Base-by-base conservation (phyloP, 2,113 vertebrate species). In the Ptyas mucosa region DNA sequence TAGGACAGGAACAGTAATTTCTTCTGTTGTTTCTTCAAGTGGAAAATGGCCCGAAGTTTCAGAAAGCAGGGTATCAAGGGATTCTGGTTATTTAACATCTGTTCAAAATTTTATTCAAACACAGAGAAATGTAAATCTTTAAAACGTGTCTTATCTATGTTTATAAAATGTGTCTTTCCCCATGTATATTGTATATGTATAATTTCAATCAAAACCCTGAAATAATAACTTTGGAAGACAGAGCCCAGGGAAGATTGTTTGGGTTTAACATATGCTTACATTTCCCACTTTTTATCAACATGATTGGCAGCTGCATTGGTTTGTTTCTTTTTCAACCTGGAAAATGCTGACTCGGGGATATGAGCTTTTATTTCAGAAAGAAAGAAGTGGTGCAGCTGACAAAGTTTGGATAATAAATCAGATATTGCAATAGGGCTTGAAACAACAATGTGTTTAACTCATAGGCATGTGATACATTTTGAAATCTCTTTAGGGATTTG, bases 331-430 rank as follows among this genome's bases (percentile, higher is more conserved):
- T 88, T 85, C 39, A 94, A 91, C 90, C 85, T 94, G 20, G 34
- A 64, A 94, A 96, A 88, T 39, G 43, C 43, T 90, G 75, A 55
- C 49, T 94, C 91, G 24, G 69, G 10, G 93, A 90, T 81, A 7
- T 0, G 89, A 52, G 58, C 85, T 94, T 96, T 96, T 91, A 95
- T 94, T 93, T 88, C 55, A 87, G 55, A 87, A 94, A 95, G 94
- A 58, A 52, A 93, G 94, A 88, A 93, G 0, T 94, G 95, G 87
- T 93, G 89, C 69, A 95, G 93, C 86, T 96, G 94, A 96, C 86
- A 93, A 96, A 94, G 58, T 95, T 96, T 91, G 94, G 52, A 95
- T 96, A 94, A 81, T 81, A 39, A 81, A 95, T 92, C 94, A 91
- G 91, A 91, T 86, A 95, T 92, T 93, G 89, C 52, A 95, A 64